phyloP scores from a whole-genome alignment of 2,888 invertebrate genomes.

The Nomada ruficornis region DNA sequence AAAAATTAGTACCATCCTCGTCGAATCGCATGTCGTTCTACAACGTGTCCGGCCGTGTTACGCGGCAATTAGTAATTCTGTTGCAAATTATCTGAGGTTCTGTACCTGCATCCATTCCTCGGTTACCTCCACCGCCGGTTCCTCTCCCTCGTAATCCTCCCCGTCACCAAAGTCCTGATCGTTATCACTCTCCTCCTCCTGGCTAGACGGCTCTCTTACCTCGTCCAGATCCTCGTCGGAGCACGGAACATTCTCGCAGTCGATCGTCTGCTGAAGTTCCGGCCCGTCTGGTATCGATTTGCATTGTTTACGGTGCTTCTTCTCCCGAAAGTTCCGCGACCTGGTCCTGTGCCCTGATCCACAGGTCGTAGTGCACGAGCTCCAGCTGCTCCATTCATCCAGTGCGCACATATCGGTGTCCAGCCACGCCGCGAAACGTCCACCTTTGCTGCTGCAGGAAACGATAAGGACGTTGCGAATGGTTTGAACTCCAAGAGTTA shows the following conservation, averaged over 20 bases:
- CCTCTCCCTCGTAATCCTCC: constrained; percentile 59
- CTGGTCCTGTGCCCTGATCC: constrained; percentile 94
- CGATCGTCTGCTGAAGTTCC: constrained; percentile 76
- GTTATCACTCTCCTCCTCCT: constrained; percentile 36
- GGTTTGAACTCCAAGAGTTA: too few species aligned
- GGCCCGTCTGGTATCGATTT: constrained; percentile 63
- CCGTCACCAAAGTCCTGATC: constrained; percentile 32
- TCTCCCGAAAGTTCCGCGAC: constrained; percentile 88
- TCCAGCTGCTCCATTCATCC: constrained; percentile 91
- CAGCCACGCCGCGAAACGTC: constrained; percentile 50
- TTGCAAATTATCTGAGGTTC: constrained; percentile 28
- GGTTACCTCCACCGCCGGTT: constrained; percentile 69
- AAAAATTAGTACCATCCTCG: too few species aligned
- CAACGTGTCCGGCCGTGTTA: background rate
- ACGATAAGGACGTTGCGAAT: too few species aligned
- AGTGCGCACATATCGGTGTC: constrained; percentile 88
- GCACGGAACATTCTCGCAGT: constrained; percentile 77
- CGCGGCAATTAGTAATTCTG: constrained; percentile 14
- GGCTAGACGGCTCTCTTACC: constrained; percentile 60
- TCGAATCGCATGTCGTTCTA: too few species aligned
- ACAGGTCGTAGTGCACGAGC: constrained; percentile 93
- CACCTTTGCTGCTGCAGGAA: constrained; percentile 50
- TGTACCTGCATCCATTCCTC: constrained; percentile 79
- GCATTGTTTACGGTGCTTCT: constrained; percentile 77
- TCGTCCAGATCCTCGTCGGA: constrained; percentile 70